phyloP scores from a whole-genome alignment of 2,797 vertebrate genomes.

The Peromyscus eremicus region DNA sequence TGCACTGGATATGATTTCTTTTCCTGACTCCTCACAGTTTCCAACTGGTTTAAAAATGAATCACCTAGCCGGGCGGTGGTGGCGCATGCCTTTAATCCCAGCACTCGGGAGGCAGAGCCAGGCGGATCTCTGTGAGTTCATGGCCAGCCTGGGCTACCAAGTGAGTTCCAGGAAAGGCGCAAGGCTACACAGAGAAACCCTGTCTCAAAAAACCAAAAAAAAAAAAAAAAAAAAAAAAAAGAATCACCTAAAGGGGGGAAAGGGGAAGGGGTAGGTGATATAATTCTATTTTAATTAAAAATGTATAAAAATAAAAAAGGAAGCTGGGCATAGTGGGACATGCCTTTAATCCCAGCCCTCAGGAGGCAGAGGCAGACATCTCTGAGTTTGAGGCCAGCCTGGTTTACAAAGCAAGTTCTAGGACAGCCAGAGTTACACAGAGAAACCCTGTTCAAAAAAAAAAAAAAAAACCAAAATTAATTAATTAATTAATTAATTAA shows the following conservation, averaged over 20 bases:
- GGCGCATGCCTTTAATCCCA: no score
- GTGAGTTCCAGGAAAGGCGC: no score
- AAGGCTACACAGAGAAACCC: no score
- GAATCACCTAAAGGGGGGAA: not conserved
- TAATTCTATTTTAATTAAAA: not conserved
- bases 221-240: no score
- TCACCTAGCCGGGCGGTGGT: no score
- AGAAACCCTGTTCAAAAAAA: not conserved
- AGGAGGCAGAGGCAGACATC: not conserved
- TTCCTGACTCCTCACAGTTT: not conserved
- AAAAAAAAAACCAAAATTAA: no score
- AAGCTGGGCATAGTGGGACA: not conserved
- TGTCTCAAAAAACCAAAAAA: no score
- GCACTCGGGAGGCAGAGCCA: no score
- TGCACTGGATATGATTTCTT: not conserved
- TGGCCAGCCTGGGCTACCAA: no score
- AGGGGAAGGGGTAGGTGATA: not conserved
- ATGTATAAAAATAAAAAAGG: not conserved
- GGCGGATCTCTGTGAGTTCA: no score
- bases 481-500: not conserved
- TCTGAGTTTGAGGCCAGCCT: not conserved
- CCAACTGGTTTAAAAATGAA: conserved; percentile 35
- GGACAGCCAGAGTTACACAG: not conserved
- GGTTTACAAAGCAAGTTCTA: not conserved
- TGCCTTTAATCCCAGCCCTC: not conserved